Evolutionary conservation across 2,113 vertebrate genomes (phyloP).

Genomic region (Charina bottae): DNA sequence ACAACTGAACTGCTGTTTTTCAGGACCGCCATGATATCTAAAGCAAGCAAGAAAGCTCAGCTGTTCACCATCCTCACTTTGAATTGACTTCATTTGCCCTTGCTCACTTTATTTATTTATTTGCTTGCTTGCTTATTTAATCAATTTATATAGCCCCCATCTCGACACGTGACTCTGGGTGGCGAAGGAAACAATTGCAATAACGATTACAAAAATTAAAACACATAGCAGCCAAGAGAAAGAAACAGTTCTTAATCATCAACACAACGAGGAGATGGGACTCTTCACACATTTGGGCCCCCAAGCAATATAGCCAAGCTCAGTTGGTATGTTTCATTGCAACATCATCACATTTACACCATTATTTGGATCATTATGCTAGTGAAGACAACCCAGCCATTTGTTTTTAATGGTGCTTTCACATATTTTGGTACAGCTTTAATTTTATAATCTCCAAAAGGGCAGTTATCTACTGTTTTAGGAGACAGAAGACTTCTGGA

Average conservation of each 20-base stretch:
- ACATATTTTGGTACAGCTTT: background rate
- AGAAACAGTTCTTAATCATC: background rate
- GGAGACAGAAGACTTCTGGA: background rate
- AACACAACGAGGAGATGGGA: background rate
- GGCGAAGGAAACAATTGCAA: background rate
- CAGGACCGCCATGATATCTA: too few species aligned
- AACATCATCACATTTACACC: background rate
- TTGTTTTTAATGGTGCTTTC: background rate
- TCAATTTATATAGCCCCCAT: background rate
- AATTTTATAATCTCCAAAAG: background rate
- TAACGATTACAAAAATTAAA: background rate
- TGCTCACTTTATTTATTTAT: background rate
- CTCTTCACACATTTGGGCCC: too few species aligned
- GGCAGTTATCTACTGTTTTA: background rate
- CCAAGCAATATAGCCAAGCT: background rate
- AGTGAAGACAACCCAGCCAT: background rate
- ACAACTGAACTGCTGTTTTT: background rate
- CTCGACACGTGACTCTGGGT: background rate
- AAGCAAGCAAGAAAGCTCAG: background rate
- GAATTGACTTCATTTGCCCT: background rate
- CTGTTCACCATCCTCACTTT: background rate
- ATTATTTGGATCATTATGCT: background rate
- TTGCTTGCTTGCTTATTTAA: too few species aligned
- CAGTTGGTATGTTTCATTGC: background rate
- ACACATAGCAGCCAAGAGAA: background rate